Conservation (phyloP, 2,797 vertebrate genomes). For the Cyprinodon diabolis region DNA sequence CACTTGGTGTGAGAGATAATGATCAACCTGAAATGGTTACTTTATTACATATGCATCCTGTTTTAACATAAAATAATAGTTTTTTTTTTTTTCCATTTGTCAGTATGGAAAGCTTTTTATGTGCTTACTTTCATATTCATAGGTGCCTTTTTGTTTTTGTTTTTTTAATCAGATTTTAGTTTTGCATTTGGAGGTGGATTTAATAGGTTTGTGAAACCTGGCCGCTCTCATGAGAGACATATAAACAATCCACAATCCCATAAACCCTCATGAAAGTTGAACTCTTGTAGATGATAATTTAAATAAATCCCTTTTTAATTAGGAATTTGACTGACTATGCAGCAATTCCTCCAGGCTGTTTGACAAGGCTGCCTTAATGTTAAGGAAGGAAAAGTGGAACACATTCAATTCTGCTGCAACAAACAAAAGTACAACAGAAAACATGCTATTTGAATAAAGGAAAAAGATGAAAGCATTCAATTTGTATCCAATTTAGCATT, state of each 20-base stretch:
- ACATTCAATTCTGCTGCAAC: not conserved
- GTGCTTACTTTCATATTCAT: not conserved
- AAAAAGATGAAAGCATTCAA: too few relatives aligned
- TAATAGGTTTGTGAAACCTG: not conserved
- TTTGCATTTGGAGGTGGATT: conserved; percentile 2
- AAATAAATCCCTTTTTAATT: too few relatives aligned
- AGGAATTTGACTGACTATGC: too few relatives aligned
- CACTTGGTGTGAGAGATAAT: too few relatives aligned
- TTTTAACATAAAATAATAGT: too few relatives aligned
- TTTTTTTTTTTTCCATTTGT: not conserved
- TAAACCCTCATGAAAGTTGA: not conserved
- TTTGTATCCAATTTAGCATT: not conserved
- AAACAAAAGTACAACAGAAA: not conserved
- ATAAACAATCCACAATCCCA: not conserved
- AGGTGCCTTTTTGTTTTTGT: not conserved
- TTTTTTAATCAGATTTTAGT: not conserved
- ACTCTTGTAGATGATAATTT: too few relatives aligned
- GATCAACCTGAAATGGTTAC: too few relatives aligned
- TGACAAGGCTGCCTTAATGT: not conserved
- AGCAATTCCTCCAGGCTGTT: not conserved
- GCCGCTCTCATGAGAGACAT: not conserved
- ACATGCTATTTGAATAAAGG: too few relatives aligned
- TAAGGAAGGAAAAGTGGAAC: not conserved
- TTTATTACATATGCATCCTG: too few relatives aligned
- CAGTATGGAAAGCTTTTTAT: not conserved